phyloP scores from a whole-genome alignment of 2,113 vertebrate genomes.

The Rhinogobius similis region DNA sequence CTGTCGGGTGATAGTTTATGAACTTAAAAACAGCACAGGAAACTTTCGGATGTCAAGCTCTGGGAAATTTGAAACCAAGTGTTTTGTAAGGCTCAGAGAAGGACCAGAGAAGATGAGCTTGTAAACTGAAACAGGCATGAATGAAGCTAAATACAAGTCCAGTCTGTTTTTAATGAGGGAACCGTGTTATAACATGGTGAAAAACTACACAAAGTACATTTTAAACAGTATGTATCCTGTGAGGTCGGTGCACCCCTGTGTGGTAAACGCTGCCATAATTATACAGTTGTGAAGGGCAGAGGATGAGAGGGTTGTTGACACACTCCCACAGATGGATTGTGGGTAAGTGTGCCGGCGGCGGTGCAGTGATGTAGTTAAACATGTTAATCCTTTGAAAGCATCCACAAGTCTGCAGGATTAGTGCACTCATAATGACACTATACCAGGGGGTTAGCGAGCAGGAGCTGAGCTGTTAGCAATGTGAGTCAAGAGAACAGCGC shows the following conservation, averaged over 20 bases:
- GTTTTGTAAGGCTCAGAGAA: no score
- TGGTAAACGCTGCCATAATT: not conserved
- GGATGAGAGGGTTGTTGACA: constrained; percentile 32
- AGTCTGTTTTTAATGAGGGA: no score
- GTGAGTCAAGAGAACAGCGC: not conserved
- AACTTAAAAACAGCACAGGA: no score
- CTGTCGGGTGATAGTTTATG: no score
- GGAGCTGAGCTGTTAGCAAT: not conserved
- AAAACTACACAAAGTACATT: no score
- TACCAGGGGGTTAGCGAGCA: not conserved
- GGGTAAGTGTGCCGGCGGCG: constrained; percentile 13
- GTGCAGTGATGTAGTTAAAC: constrained; percentile 35
- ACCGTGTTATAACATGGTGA: no score
- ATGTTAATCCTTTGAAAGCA: constrained; percentile 69
- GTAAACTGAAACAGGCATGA: no score
- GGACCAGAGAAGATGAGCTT: no score
- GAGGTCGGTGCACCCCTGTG: not conserved
- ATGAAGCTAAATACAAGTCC: no score
- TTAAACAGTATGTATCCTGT: no score
- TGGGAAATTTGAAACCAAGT: no score
- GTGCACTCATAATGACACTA: constrained; percentile 36
- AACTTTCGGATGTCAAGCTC: no score
- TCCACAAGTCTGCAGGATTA: constrained; percentile 32
- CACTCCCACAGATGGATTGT: constrained; percentile 22
- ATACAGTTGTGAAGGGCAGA: not conserved